Evolutionary conservation across 2,113 vertebrate species (phyloP).

Genomic region (Junco hyemalis): DNA sequence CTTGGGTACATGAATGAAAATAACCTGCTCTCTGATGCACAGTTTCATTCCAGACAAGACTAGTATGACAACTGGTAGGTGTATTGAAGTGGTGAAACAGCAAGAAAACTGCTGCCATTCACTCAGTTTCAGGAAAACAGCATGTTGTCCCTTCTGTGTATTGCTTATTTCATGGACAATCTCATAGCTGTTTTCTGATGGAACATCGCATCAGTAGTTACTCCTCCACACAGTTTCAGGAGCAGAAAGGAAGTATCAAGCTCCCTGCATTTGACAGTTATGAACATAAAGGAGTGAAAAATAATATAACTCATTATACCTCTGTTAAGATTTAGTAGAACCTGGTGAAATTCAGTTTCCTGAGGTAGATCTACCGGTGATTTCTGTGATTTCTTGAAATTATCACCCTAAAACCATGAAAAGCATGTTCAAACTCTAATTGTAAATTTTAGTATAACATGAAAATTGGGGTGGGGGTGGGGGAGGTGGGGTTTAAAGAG

Average conservation of each 20-base stretch:
- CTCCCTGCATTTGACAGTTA: not conserved
- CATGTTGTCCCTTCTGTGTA: not conserved
- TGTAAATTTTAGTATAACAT: not conserved
- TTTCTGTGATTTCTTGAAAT: not conserved
- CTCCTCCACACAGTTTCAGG: not conserved
- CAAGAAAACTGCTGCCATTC: not conserved
- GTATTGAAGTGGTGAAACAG: not conserved
- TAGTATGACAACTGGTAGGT: not conserved
- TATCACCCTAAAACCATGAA: not conserved
- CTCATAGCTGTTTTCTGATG: not conserved
- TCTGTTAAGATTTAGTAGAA: not conserved
- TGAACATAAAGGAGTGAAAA: not conserved
- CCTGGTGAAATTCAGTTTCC: not conserved
- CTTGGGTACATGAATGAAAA: not conserved
- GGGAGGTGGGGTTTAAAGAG: not conserved
- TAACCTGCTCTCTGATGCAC: not conserved
- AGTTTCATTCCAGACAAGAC: not conserved
- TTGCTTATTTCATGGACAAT: not conserved
- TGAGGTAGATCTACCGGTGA: not conserved
- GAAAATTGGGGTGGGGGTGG: rapidly evolving
- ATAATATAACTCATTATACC: not conserved
- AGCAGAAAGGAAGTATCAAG: not conserved
- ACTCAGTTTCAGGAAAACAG: not conserved
- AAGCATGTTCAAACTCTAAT: not conserved
- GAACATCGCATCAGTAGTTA: not conserved